phyloP scores from a whole-genome alignment of 64 coral and sea anemone species.

The Stylophora pistillata region DNA sequence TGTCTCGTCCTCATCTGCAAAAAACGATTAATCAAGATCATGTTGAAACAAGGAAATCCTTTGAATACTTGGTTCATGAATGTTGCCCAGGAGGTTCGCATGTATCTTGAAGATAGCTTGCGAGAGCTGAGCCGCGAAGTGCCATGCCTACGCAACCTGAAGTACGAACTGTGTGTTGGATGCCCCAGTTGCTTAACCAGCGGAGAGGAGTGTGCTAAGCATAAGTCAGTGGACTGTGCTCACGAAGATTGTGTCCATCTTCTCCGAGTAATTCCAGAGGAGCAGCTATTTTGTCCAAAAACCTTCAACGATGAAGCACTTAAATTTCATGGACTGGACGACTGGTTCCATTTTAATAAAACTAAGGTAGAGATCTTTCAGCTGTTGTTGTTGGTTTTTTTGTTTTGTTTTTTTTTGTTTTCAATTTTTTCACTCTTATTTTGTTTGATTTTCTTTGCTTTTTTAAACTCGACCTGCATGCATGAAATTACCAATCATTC shows the following conservation, averaged over 20 bases:
- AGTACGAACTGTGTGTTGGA: constrained; percentile 47
- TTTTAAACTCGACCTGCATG: too few species aligned
- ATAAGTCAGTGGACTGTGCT: neutral
- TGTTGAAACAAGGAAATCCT: neutral
- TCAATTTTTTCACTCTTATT: too few species aligned
- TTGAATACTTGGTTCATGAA: neutral
- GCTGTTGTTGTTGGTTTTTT: too few species aligned
- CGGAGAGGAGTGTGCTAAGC: constrained; percentile 25
- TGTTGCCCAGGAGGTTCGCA: constrained; percentile 32
- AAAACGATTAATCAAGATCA: constrained; percentile 38
- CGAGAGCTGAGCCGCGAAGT: constrained; percentile 15
- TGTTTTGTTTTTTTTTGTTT: too few species aligned
- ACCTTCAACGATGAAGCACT: neutral
- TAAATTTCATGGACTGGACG: neutral
- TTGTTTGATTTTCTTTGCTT: too few species aligned
- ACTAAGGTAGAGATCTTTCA: neutral
- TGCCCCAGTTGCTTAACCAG: neutral
- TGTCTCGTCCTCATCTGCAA: neutral
- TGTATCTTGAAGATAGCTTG: constrained; percentile 37
- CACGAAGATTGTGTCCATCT: constrained; percentile 48
- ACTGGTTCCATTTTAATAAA: neutral
- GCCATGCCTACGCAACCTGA: constrained; percentile 18
- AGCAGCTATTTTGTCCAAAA: neutral
- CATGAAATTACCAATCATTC: too few species aligned
- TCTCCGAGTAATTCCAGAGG: neutral